Percentiles rank a stretch among this genome's conserved stretches.
Conservation (phyloP, 2,888 invertebrate species). For the Spatulosminthurus flaviceps region DNA sequence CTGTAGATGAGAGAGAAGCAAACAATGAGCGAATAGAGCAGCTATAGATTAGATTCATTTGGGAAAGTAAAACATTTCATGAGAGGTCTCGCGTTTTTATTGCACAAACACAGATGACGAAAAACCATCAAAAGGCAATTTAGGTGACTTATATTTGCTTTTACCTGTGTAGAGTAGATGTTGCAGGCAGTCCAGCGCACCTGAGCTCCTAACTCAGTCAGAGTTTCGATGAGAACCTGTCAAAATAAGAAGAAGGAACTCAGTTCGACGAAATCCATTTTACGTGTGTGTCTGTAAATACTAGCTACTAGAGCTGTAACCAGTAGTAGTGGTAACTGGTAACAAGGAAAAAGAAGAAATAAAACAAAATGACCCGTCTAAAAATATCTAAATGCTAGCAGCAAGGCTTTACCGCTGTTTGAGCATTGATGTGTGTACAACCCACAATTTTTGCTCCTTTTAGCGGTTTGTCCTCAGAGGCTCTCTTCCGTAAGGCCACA, state of each 20-base stretch:
- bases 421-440: conserved; percentile 98
- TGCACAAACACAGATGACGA: too few species aligned
- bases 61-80: too few species aligned
- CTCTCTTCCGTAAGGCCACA: conserved; percentile 90
- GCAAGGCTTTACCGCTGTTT: conserved; percentile 79
- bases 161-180: conserved; percentile 94
- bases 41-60: background rate
- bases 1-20: conserved; percentile 67
- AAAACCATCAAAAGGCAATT: background rate
- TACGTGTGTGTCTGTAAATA: too few species aligned
- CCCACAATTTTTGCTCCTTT: conserved; percentile 96
- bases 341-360: background rate
- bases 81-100: too few species aligned
- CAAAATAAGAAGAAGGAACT: conserved; percentile 24
- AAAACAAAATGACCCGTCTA: background rate
- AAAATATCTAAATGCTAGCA: conserved; percentile 16
- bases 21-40: conserved; percentile 9
- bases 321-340: background rate
- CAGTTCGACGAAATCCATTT: background rate
- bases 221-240: conserved; percentile 83
- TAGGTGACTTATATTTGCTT: conserved; percentile 39
- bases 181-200: conserved; percentile 90
- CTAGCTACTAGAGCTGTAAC: too few species aligned
- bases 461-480: conserved; percentile 91
- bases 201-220: conserved; percentile 87